Conservation (phyloP, 2,888 invertebrate species). For the Dryococelus australis region DNA sequence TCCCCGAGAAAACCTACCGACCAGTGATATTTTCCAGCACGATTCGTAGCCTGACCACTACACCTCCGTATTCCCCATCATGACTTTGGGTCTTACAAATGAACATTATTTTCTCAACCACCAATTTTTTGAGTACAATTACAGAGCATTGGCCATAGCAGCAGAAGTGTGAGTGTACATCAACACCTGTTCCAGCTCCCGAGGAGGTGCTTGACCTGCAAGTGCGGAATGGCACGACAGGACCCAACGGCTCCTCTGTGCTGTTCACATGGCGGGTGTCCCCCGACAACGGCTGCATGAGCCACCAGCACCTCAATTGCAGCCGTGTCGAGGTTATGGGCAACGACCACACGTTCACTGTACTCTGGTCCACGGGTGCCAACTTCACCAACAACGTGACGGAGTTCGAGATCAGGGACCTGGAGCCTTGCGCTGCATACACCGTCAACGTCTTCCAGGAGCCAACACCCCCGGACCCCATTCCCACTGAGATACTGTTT, state of each 20-base stretch:
- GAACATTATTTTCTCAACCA: no score
- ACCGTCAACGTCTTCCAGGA: neutral
- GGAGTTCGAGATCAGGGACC: neutral
- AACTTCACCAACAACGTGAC: neutral
- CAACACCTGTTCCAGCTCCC: neutral
- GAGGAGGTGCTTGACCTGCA: neutral
- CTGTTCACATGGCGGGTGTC: neutral
- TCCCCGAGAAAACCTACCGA: no score
- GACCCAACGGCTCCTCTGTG: neutral
- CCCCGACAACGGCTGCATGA: neutral
- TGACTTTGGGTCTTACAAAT: no score
- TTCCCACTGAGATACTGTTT: neutral
- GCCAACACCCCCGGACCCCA: neutral
- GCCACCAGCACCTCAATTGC: neutral
- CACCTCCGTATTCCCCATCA: no score
- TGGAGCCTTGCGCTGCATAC: neutral
- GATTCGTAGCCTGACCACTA: no score
- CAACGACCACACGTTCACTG: neutral
- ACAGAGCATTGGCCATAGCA: no score
- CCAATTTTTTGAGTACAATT: no score
- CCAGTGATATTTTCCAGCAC: no score
- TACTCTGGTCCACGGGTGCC: neutral
- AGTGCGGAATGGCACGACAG: neutral
- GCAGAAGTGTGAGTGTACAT: no score
- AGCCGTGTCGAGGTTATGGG: neutral